Base-by-base conservation (phyloP, 2,888 invertebrate species). In the Mystacides longicornis region DNA sequence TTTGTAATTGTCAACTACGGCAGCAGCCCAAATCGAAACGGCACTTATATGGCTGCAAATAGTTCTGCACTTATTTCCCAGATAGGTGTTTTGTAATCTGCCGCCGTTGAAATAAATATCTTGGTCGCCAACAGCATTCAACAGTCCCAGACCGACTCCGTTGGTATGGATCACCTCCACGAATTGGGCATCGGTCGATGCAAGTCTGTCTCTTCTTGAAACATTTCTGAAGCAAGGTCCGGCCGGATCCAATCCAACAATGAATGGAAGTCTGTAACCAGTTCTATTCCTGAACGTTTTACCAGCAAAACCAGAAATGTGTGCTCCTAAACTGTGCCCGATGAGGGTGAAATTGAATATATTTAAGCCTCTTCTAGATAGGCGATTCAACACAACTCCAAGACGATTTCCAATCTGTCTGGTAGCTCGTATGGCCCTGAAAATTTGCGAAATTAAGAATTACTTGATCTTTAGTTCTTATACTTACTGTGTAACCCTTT, bases 71-170 rank as follows among this genome's bases (percentile, higher is more conserved):
- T 47, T 16, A 1, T 51, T 52, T 9, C 21, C 43, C 5, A 37
- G 42, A 27, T 7, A 27, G 3, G 55, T 37, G 11, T 27, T 51
- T 42, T 60, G 60, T 16, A 16, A 37, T 19, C 52, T 43, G 7
- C 58, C 58, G 5, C 60, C 58, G 47, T 60, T 60, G 9, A 58
- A 22, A 21, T 60, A 60, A 23, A 60, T 58, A 46, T 60, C 60
- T 2, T 47, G 45, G 19, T 58, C 45, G 2, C 58, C 60, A 7
- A 60, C 47, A 1, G 56, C 51, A 20, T 51, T 52, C 42, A 45
- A 46, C 18, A 60, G 46, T 2, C 58, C 58, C 7, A 54, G 21
- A 1, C 23, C 11, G 3, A 54, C 58, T 1, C 55, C 58, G 27
- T 60, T 58, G 18, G 60, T 56, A 23, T 60, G 60, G 11, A 60